These are phyloP conservation scores for Plutella xylostella DNA, from an alignment of 2,888 invertebrate genomes.

Conservation along the genomic window DNA sequence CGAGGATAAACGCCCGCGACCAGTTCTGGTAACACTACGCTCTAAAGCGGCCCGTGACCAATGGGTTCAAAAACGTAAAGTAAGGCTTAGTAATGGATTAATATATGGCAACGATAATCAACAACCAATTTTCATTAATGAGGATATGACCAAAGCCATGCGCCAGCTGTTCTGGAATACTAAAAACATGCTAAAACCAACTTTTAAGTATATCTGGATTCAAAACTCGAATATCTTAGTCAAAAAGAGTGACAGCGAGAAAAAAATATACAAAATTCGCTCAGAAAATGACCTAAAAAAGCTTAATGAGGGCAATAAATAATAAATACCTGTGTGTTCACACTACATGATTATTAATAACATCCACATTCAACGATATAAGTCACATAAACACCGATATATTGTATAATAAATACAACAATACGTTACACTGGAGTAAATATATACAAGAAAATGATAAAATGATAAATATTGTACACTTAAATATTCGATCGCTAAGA, in stretches of 20 bases:
- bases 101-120: constrained; percentile 1
- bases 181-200: constrained; percentile 6
- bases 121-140: constrained; percentile 4
- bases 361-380: background rate
- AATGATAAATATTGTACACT: background rate
- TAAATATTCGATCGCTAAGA: background rate
- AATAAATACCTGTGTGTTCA: background rate
- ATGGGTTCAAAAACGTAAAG: constrained; percentile 8
- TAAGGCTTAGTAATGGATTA: background rate
- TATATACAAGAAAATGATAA: background rate
- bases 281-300: background rate
- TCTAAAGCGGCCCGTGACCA: constrained; percentile 8
- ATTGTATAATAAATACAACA: background rate
- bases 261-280: constrained; percentile 9
- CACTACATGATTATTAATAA: background rate
- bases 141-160: constrained; percentile 1
- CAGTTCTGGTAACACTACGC: constrained; percentile 9
- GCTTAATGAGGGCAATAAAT: background rate
- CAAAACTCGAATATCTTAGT: constrained; percentile 12
- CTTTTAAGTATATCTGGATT: constrained; percentile 12
- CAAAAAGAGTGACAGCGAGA: constrained; percentile 12
- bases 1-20: background rate
- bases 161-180: constrained; percentile 1
- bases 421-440: background rate
- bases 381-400: background rate